Evolutionary conservation across 2,888 invertebrate genomes (phyloP), one percentile per base, ranked within the genome.

Genomic region (Monoplex corrugatus): DNA sequence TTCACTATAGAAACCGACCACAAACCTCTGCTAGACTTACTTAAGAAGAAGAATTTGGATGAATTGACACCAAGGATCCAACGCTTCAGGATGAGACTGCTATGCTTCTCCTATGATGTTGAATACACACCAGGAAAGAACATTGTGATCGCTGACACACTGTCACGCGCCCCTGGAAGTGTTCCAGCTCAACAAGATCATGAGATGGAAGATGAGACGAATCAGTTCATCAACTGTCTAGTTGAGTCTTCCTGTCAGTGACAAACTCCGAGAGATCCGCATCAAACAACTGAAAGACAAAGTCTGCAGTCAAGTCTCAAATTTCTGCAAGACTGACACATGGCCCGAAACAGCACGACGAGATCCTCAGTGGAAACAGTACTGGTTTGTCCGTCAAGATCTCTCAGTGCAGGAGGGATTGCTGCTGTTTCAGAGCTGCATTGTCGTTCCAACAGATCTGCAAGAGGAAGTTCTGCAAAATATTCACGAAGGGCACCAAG

Each of bases 61-160:
- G 86, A 87, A 40, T 35, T 87, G 72, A 86, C 87, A 32, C 89
- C 72, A 82, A 83, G 89, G 35, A 89, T 83, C 5, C 87, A 87
- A 35, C 80, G 87, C 13, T 89, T n/a, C n/a, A n/a, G n/a, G n/a
- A n/a, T n/a, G n/a, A n/a, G n/a, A n/a, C n/a, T n/a, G n/a, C n/a
- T n/a, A n/a, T n/a, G n/a, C n/a, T n/a, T n/a, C n/a, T n/a, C n/a
- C n/a, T n/a, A n/a, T 44, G 72, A 72, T 2, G 44, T 35, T 35
- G 43, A 2, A 43, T 43, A 40, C 85, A 85, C 82, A 8, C n/a
- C 82, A 23, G 82, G 82, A n/a, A 68, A 68, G 28, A 68, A 28
- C 63, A 16, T 68, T 68, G 63, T 68, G 63, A 68, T 28, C 28
- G 63, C 63, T 23, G 63, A 68, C 28, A 28, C 63, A 68, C 63